Percentiles rank a stretch among this genome's conserved stretches.
phyloP scores from a whole-genome alignment of 1,140 invertebrate genomes.

The Drosophila orosa region DNA sequence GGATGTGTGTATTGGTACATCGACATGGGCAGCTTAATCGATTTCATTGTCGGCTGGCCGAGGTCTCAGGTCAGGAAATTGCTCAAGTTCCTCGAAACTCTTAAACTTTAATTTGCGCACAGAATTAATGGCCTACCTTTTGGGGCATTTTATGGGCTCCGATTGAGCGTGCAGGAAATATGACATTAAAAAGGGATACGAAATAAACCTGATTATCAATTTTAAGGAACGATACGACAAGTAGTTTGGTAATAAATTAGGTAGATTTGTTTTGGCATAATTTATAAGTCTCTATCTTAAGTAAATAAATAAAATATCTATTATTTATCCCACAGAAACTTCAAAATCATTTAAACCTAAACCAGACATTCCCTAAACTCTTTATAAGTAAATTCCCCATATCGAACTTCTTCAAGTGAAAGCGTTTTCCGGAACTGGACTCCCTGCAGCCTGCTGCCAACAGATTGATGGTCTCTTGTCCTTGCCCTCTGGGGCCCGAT shows the following conservation, averaged over 20 bases:
- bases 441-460: background rate
- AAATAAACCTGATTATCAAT: background rate
- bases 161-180: slow-evolving; percentile 4
- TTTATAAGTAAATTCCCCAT: background rate
- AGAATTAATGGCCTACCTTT: slow-evolving; percentile 28
- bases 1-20: slow-evolving; percentile 7
- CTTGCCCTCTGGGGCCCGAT: slow-evolving; percentile 21
- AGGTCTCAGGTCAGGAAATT: slow-evolving; percentile 44
- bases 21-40: slow-evolving; percentile 64
- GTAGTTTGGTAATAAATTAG: background rate
- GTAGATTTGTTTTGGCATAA: background rate
- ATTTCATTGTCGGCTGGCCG: slow-evolving; percentile 55
- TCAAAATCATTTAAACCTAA: background rate
- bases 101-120: slow-evolving; percentile 27
- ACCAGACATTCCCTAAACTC: background rate
- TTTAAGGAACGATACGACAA: background rate
- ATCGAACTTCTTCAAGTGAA: background rate
- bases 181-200: background rate
- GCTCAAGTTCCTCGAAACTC: slow-evolving; percentile 31
- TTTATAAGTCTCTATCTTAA: too few relatives aligned
- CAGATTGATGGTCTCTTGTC: slow-evolving; percentile 33
- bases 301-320: background rate
- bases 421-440: background rate
- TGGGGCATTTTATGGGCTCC: slow-evolving; percentile 19
- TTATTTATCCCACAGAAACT: background rate